Conservation (phyloP, 2,797 vertebrate species). For the Crenichthys baileyi region DNA sequence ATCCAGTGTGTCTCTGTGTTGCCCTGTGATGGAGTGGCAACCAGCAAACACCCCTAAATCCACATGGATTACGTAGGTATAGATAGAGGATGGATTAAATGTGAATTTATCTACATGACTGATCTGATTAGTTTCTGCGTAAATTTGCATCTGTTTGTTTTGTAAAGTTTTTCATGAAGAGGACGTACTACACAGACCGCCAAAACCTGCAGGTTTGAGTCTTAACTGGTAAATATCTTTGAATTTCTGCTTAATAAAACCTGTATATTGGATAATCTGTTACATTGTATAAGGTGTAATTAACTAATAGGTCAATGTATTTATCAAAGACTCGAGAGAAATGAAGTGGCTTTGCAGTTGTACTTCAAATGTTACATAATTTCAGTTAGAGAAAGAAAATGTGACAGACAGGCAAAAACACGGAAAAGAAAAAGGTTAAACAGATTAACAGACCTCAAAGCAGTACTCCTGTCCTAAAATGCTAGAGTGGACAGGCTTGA, state of each 20-base stretch:
- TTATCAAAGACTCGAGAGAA: slow-evolving; percentile 2
- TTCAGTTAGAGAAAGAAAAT: background rate
- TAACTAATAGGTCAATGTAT: background rate
- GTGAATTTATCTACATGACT: background rate
- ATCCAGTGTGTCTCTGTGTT: background rate
- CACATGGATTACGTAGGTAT: background rate
- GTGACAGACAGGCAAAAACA: background rate
- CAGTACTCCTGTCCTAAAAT: slow-evolving; percentile 97
- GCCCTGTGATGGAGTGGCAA: background rate
- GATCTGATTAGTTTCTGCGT: background rate
- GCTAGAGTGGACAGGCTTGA: slow-evolving; percentile 95
- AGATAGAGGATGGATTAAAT: no score
- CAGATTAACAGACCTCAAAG: slow-evolving; percentile 85
- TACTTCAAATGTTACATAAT: slow-evolving; percentile 11
- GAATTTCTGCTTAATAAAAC: background rate
- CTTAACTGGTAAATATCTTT: background rate
- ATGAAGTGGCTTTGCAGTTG: slow-evolving; percentile 13
- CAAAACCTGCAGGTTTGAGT: background rate
- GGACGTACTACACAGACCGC: background rate
- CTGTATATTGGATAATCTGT: background rate
- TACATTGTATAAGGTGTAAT: background rate
- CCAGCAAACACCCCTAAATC: background rate
- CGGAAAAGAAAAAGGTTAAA: slow-evolving; percentile 8
- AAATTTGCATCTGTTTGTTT: background rate
- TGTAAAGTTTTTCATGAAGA: background rate